Evolutionary conservation across 2,113 vertebrate species (phyloP).

Genomic region (Miniopterus natalensis): DNA sequence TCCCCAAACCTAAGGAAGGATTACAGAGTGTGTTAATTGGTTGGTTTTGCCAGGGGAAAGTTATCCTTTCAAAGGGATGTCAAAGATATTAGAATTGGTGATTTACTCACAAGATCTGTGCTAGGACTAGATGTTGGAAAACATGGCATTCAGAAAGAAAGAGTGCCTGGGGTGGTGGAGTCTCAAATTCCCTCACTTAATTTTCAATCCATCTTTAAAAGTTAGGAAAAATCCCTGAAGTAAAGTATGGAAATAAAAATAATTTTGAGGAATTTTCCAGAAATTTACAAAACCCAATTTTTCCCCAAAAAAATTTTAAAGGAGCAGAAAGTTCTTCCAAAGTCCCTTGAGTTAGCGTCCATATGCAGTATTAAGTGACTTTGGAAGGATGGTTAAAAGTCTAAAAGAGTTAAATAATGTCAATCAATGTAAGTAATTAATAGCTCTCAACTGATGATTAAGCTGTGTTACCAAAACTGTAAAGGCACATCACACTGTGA

Average conservation of each 20-base stretch:
- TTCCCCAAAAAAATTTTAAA: conserved; percentile 24
- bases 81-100: neutral
- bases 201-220: neutral
- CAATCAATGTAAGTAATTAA: neutral
- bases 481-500: neutral
- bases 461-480: neutral
- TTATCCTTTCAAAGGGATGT: neutral
- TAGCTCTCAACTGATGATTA: neutral
- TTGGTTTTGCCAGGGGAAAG: neutral
- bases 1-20: neutral
- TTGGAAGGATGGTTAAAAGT: neutral
- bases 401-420: neutral
- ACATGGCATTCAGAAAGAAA: neutral
- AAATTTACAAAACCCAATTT: neutral
- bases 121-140: neutral
- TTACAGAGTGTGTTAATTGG: neutral
- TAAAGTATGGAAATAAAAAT: neutral
- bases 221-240: neutral
- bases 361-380: neutral
- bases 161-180: neutral
- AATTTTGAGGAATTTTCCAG: neutral
- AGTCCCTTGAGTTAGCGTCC: neutral
- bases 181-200: neutral
- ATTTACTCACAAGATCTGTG: neutral
- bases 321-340: neutral